Percentiles rank a stretch among this genome's conserved stretches.
These are phyloP conservation scores for Drosophila kambysellisi DNA, from an alignment of 2,888 invertebrate species.

Conservation along the genomic window DNA sequence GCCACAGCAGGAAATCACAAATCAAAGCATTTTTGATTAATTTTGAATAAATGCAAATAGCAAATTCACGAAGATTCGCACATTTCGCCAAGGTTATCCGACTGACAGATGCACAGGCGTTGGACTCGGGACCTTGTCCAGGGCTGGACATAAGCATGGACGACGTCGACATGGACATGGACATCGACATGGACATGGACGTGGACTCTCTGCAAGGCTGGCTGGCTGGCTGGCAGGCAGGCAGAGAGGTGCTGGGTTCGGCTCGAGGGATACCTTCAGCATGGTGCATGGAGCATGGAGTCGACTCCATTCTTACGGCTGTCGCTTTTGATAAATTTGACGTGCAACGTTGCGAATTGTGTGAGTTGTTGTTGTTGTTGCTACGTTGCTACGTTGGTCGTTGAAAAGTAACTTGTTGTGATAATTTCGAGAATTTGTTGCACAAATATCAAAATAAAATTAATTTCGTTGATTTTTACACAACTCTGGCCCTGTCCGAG, in stretches of 20 bases:
- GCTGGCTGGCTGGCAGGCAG: too few species aligned
- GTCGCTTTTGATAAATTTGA: slow-evolving; percentile 78
- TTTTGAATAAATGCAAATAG: slow-evolving; percentile 81
- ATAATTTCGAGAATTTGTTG: slow-evolving; percentile 75
- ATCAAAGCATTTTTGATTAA: slow-evolving; percentile 83
- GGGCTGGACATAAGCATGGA: slow-evolving; percentile 9
- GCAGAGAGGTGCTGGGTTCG: too few species aligned
- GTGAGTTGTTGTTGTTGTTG: slow-evolving; percentile 41
- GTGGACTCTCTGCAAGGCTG: neutral
- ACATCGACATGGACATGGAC: neutral
- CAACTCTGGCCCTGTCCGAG: slow-evolving; percentile 11
- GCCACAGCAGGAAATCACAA: slow-evolving; percentile 84
- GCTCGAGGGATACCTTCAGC: neutral
- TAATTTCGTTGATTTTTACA: slow-evolving; percentile 68
- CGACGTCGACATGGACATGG: slow-evolving; percentile 2
- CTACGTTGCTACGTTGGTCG: slow-evolving; percentile 7
- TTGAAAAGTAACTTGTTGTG: slow-evolving; percentile 77
- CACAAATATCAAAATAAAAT: slow-evolving; percentile 79
- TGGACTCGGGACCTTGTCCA: slow-evolving; percentile 3
- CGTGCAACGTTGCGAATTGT: slow-evolving; percentile 45
- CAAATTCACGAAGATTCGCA: slow-evolving; percentile 45
- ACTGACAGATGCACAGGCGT: slow-evolving; percentile 64
- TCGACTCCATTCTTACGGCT: slow-evolving; percentile 68
- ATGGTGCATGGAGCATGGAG: neutral
- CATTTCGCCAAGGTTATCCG: slow-evolving; percentile 64